These are phyloP conservation scores for Platyura marginata DNA, from an alignment of 1,140 invertebrate species.

Conservation along the genomic window DNA sequence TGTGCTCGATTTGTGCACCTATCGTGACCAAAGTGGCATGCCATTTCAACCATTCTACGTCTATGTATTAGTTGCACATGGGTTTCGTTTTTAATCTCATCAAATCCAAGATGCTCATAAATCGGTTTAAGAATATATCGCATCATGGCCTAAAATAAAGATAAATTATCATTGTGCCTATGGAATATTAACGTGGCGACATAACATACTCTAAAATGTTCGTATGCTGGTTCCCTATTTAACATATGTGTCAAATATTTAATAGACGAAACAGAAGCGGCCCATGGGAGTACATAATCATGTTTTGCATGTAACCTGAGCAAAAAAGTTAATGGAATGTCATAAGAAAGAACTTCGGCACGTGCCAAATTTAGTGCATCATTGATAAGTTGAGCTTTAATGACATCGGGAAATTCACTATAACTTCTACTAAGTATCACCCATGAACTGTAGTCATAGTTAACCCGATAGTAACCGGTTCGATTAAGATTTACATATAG, in stretches of 20 bases:
- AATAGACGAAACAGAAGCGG: slow-evolving; percentile 14
- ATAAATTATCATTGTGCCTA: no score
- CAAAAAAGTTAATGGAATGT: slow-evolving; percentile 31
- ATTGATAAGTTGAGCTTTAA: slow-evolving; percentile 62
- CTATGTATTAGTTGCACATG: slow-evolving; percentile 28
- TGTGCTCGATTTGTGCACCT: slow-evolving; percentile 26
- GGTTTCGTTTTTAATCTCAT: slow-evolving; percentile 19
- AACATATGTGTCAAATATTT: slow-evolving; percentile 19
- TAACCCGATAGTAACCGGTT: slow-evolving; percentile 50
- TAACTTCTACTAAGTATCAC: slow-evolving; percentile 34
- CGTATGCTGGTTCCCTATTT: slow-evolving; percentile 20
- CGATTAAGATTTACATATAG: slow-evolving; percentile 20
- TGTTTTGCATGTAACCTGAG: slow-evolving; percentile 13
- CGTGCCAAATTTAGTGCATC: slow-evolving; percentile 62
- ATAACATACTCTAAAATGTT: slow-evolving; percentile 17
- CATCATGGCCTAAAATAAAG: slow-evolving; percentile 21
- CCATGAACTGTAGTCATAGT: slow-evolving; percentile 55
- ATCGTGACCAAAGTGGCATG: slow-evolving; percentile 28
- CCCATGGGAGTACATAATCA: slow-evolving; percentile 20
- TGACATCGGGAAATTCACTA: slow-evolving; percentile 30
- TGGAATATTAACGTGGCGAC: no score
- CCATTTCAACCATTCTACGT: slow-evolving; percentile 26
- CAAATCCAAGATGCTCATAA: slow-evolving; percentile 21
- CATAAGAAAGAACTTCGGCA: slow-evolving; percentile 36
- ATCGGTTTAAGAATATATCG: slow-evolving; percentile 17